Percentiles rank a stretch among this genome's conserved stretches.
Conservation (phyloP, 2,888 invertebrate genomes). For the Brassicogethes aeneus region DNA sequence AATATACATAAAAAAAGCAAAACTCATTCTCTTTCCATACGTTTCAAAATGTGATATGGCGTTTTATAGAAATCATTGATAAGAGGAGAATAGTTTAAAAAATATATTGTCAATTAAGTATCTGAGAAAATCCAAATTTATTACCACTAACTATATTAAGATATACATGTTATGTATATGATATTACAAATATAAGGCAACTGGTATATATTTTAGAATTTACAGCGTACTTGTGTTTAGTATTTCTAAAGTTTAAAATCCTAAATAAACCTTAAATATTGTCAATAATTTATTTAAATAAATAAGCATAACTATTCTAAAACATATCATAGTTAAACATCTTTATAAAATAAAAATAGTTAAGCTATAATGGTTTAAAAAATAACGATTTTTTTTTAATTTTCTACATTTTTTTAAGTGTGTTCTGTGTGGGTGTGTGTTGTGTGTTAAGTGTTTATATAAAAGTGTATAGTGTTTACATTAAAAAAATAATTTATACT, state of each 20-base stretch:
- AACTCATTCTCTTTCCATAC: constrained; percentile 1
- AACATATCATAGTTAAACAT: constrained; percentile 8
- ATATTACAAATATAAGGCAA: constrained; percentile 8
- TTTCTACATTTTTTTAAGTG: constrained; percentile 12
- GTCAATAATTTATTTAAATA: constrained; percentile 1
- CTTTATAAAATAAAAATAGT: neutral
- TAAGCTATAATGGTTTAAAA: neutral
- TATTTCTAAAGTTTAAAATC: constrained; percentile 5
- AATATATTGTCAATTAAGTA: neutral
- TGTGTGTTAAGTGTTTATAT: constrained; percentile 13
- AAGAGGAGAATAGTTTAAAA: neutral
- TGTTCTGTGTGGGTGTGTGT: constrained; percentile 11
- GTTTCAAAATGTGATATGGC: neutral
- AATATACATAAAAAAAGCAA: constrained; percentile 13
- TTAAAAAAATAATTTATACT: constrained; percentile 7
- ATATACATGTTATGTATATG: constrained; percentile 5
- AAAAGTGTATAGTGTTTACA: constrained; percentile 11
- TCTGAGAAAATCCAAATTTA: too few species aligned
- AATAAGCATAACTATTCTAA: constrained; percentile 3
- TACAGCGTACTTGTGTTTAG: neutral
- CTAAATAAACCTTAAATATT: constrained; percentile 3
- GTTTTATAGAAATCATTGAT: neutral
- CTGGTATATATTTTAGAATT: neutral
- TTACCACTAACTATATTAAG: neutral
- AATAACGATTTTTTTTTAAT: constrained; percentile 11